Conservation (phyloP, 1,140 invertebrate genomes). For the Caligus rogercresseyi region DNA sequence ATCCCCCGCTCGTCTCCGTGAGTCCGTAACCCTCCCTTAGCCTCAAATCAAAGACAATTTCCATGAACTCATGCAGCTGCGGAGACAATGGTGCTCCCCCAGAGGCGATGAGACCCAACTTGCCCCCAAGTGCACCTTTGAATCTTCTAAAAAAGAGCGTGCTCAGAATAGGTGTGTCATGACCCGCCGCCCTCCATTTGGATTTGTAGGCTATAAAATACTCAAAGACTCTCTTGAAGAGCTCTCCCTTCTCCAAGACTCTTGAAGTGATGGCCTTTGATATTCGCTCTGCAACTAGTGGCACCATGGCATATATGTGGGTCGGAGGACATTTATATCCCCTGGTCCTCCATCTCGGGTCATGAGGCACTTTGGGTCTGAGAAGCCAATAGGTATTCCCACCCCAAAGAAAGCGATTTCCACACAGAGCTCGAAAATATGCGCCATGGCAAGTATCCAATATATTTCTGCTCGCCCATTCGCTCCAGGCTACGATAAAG, state of each 20-base stretch:
- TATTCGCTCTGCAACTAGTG: conserved; percentile 37
- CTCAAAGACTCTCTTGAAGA: conserved; percentile 20
- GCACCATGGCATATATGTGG: conserved; percentile 88
- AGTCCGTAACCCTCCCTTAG: conserved; percentile 89
- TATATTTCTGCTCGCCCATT: conserved; percentile 41
- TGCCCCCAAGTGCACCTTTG: conserved; percentile 61
- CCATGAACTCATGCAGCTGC: conserved; percentile 85
- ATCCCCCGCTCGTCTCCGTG: conserved; percentile 86
- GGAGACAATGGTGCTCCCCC: conserved; percentile 86
- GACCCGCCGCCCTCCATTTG: conserved; percentile 21
- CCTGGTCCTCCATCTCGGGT: conserved; percentile 60
- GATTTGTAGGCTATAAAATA: conserved; percentile 21
- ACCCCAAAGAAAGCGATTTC: conserved; percentile 28
- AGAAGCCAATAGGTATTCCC: conserved; percentile 87
- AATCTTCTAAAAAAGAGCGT: conserved; percentile 58
- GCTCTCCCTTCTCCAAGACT: conserved; percentile 22
- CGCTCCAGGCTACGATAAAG: conserved; percentile 40
- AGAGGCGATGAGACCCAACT: conserved; percentile 60
- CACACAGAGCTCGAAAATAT: conserved; percentile 69
- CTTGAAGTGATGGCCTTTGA: conserved; percentile 22
- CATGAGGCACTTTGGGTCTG: conserved; percentile 80
- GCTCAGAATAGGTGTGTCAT: conserved; percentile 25
- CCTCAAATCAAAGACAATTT: conserved; percentile 72
- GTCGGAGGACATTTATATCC: conserved; percentile 70
- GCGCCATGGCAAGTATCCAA: conserved; percentile 92